Percentiles rank a stretch among this genome's conserved stretches.
phyloP scores from a whole-genome alignment of 2,888 invertebrate species.

The Drosophila phalerata region DNA sequence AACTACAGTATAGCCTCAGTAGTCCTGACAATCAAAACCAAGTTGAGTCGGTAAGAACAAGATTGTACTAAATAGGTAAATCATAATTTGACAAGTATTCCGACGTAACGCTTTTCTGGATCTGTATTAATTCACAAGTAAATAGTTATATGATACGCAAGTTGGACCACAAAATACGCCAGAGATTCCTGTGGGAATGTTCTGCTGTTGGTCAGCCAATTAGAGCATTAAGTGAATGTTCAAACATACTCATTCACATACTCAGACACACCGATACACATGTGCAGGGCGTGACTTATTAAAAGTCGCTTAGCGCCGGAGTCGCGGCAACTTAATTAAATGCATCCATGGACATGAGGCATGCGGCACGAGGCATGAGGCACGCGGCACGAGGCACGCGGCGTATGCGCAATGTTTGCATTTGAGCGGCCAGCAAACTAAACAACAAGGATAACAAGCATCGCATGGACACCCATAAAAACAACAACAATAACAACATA shows the following conservation, averaged over 20 bases:
- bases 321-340: conserved; percentile 62
- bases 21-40: background rate
- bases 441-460: conserved; percentile 49
- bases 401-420: conserved; percentile 55
- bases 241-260: conserved; percentile 10
- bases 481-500: conserved; percentile 1
- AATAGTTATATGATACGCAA: conserved; percentile 1
- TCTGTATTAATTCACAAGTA: conserved; percentile 8
- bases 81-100: background rate
- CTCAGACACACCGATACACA: conserved; percentile 1
- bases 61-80: background rate
- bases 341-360: conserved; percentile 40
- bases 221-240: conserved; percentile 31
- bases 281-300: conserved; percentile 42
- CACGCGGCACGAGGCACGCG: conserved; percentile 13
- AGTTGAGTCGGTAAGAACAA: background rate
- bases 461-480: conserved; percentile 16
- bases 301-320: conserved; percentile 36
- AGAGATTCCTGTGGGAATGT: background rate
- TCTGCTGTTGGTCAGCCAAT: conserved; percentile 38
- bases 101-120: too few relatives aligned
- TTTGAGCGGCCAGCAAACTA: conserved; percentile 34
- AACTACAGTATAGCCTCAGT: background rate
- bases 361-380: conserved; percentile 15
- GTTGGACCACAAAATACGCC: background rate